Base-by-base conservation (phyloP, 2,888 invertebrate species). In the Salticus scenicus region DNA sequence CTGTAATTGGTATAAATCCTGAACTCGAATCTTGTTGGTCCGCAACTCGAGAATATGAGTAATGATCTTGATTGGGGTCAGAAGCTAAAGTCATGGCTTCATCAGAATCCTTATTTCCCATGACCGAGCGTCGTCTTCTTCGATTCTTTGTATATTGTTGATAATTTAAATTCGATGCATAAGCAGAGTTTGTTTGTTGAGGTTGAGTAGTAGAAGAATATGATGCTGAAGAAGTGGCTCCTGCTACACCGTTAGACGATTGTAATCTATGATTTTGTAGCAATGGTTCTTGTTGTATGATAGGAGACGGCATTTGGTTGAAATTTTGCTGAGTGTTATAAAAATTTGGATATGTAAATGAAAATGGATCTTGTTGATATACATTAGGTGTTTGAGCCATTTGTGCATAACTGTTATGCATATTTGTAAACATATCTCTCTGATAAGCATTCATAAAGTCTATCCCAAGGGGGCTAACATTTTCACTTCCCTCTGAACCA, bases 1-100 rank as follows among this genome's bases (percentile, higher is more conserved):
- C 86, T 27, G 86, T 41, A 10, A 86, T 71, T 1, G 86, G 86
- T 24, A 86, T 74, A 14, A 86, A 86, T 28, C 80, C 86, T 27
- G 86, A 80, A 14, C 80, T 69, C n/a, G 86, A 57, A 5, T 80
- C 80, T 30, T 80, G 70, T 31, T 72, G 75, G 27, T 86, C 85
- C 8, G 30, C 28, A n/a, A 30, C 5, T 63, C 41, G 28, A 7
- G 79, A 64, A 24, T 79, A 74, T 31, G 47, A 51, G 12, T 74
- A 80, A 33, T 72, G 70, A 51, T 75, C 73, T 30, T 41, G 70
- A 5, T 33, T 64, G 27, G 24, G 28, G 12, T 78, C 63, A 31
- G 84, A 85, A 7, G 69, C 78, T 27, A 63, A 41, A 0, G 72
- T 20, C 4, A 41, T 12, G 0, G 28, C 64, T 7, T 76, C 33